phyloP scores from a whole-genome alignment of 1,140 invertebrate genomes.

The Lordiphosa stackelbergi region DNA sequence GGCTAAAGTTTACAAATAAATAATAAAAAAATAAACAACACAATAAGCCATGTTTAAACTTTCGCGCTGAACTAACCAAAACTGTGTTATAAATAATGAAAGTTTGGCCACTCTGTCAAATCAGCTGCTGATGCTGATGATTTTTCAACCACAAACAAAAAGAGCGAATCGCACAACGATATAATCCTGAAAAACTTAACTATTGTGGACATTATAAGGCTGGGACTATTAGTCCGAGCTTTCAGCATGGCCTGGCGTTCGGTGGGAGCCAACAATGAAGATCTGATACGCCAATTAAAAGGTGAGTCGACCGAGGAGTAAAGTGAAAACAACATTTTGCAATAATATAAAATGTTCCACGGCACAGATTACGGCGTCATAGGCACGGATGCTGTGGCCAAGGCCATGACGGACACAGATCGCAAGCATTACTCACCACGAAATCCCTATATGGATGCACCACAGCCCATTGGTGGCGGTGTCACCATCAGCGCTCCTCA shows the following conservation, averaged over 20 bases:
- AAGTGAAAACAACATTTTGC: conserved; percentile 1
- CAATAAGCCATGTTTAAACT: too few species aligned
- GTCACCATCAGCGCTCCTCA: conserved; percentile 98
- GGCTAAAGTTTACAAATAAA: too few species aligned
- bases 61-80: too few species aligned
- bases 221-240: conserved; percentile 47
- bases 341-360: conserved; percentile 63
- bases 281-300: conserved; percentile 89
- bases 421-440: conserved; percentile 83
- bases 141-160: conserved; percentile 7
- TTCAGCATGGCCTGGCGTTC: conserved; percentile 86
- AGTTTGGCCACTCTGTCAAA: conserved; percentile 1
- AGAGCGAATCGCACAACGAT: conserved; percentile 6
- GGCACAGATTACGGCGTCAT: conserved; percentile 90
- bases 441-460: conserved; percentile 91
- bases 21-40: too few species aligned
- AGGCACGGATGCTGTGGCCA: conserved; percentile 85
- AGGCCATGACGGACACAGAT: conserved; percentile 92
- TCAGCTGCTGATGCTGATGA: conserved; percentile 5
- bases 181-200: conserved; percentile 18
- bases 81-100: background rate
- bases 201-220: conserved; percentile 28
- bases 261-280: conserved; percentile 89
- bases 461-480: conserved; percentile 91
- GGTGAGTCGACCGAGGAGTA: conserved; percentile 78